A percentile compares a stretch with the other conserved stretches of the same genome.
Conservation (phyloP, 30 jellyfish, hydroid and myxozoan species). For the Hydra vulgaris region DNA sequence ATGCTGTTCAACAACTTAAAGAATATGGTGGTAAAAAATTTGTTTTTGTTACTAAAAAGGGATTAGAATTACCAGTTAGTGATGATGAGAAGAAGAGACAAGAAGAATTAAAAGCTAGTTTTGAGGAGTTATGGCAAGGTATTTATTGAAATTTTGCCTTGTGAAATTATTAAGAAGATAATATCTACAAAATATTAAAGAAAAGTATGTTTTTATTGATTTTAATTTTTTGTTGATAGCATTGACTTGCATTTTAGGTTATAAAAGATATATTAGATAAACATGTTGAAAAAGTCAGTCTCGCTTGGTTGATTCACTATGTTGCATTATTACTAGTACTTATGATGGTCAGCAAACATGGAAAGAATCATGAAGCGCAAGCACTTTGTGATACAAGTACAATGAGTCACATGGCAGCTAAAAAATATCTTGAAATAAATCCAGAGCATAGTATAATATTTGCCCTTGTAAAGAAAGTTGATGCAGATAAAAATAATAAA, state of each 20-base stretch:
- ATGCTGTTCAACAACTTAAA: slow-evolving; percentile 88
- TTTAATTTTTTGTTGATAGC: neutral
- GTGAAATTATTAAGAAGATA: too few relatives aligned
- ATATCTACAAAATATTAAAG: neutral
- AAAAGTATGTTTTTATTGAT: neutral
- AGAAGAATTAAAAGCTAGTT: slow-evolving; percentile 76
- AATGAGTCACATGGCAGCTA: slow-evolving; percentile 93
- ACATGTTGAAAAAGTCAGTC: slow-evolving; percentile 82
- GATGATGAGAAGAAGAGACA: slow-evolving; percentile 88
- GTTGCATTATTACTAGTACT: slow-evolving; percentile 94
- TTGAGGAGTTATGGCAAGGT: slow-evolving; percentile 95
- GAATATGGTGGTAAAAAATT: slow-evolving; percentile 93
- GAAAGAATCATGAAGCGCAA: slow-evolving; percentile 97
- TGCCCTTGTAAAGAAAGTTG: slow-evolving; percentile 52
- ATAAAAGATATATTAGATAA: slow-evolving; percentile 85
- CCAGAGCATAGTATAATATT: slow-evolving; percentile 85
- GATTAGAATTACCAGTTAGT: slow-evolving; percentile 90
- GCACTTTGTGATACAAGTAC: slow-evolving; percentile 92
- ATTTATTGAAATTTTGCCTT: neutral
- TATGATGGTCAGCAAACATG: slow-evolving; percentile 98
- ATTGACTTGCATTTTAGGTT: slow-evolving; percentile 53
- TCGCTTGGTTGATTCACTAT: slow-evolving; percentile 90
- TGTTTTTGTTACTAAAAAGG: slow-evolving; percentile 95
- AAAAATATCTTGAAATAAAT: slow-evolving; percentile 84
- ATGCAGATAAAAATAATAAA: slow-evolving; percentile 78